Evolutionary conservation across 2,888 invertebrate genomes (phyloP).

Genomic region (Tenthredo livida): DNA sequence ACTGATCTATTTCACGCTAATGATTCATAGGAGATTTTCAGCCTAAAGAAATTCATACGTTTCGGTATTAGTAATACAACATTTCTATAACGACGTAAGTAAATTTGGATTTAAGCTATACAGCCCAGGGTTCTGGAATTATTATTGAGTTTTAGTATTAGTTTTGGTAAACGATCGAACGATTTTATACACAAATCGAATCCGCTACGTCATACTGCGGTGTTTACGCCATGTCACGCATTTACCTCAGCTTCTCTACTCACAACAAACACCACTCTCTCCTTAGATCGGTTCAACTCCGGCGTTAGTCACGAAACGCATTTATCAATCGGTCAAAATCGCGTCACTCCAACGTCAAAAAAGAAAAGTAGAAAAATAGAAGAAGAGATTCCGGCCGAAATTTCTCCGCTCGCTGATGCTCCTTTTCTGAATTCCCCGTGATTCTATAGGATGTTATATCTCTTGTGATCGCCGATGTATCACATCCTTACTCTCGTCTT

Average conservation of each 20-base stretch:
- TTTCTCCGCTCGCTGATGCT: not conserved
- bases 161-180: not conserved
- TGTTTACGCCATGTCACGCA: conserved; percentile 29
- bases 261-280: conserved; percentile 31
- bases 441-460: not conserved
- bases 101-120: not conserved
- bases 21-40: not conserved
- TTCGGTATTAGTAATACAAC: not conserved
- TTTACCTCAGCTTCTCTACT: not conserved
- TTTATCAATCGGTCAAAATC: conserved; percentile 23
- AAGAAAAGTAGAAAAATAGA: too few relatives aligned
- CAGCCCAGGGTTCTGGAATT: not conserved
- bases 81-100: not conserved
- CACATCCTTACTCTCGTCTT: not conserved
- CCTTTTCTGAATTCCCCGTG: not conserved
- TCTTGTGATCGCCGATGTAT: not conserved
- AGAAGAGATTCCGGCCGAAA: not conserved
- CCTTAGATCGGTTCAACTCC: not conserved
- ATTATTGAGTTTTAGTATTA: not conserved
- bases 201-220: not conserved
- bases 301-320: conserved; percentile 19
- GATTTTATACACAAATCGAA: not conserved
- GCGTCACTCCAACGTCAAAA: not conserved
- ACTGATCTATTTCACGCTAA: conserved; percentile 31
- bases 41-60: not conserved